A percentile compares a stretch with the other conserved stretches of the same genome.
Conservation (phyloP, 2,113 vertebrate species). For the Candoia aspera region DNA sequence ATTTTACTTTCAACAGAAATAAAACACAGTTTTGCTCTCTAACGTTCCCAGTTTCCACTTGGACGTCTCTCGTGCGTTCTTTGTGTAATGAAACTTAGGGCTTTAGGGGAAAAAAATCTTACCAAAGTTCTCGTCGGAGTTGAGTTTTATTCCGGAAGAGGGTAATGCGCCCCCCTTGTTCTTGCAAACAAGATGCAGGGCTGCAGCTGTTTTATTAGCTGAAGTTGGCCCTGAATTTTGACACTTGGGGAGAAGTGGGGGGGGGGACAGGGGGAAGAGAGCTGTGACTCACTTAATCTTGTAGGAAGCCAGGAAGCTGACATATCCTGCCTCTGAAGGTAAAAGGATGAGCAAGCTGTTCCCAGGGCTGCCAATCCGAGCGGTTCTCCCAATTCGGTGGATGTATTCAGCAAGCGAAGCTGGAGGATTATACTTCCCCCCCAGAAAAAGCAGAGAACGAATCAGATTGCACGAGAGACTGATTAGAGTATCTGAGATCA, state of each 20-base stretch:
- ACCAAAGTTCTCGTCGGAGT: background rate
- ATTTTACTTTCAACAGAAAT: too few relatives aligned
- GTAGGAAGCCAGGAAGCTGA: constrained; percentile 88
- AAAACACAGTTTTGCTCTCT: background rate
- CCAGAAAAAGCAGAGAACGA: constrained; percentile 39
- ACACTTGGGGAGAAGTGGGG: background rate
- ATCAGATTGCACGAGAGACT: constrained; percentile 58
- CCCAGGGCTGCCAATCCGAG: constrained; percentile 88
- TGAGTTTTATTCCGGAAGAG: constrained; percentile 46
- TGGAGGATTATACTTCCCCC: constrained; percentile 84
- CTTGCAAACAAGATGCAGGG: background rate
- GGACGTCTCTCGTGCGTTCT: background rate
- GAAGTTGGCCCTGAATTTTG: constrained; percentile 69
- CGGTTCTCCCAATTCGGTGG: constrained; percentile 92
- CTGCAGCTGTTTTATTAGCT: constrained; percentile 72
- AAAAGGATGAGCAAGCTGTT: constrained; percentile 92
- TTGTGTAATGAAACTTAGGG: background rate
- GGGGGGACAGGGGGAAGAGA: background rate
- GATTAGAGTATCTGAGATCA: constrained; percentile 60
- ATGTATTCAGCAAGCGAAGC: constrained; percentile 87
- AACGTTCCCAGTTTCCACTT: background rate
- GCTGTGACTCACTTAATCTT: constrained; percentile 89
- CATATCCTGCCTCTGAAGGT: constrained; percentile 88
- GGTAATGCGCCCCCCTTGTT: background rate
- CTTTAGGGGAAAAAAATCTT: background rate